Percentiles rank a stretch among this genome's conserved stretches.
phyloP scores from a whole-genome alignment of 2,888 invertebrate species.

The Lithophane semibrunnea region DNA sequence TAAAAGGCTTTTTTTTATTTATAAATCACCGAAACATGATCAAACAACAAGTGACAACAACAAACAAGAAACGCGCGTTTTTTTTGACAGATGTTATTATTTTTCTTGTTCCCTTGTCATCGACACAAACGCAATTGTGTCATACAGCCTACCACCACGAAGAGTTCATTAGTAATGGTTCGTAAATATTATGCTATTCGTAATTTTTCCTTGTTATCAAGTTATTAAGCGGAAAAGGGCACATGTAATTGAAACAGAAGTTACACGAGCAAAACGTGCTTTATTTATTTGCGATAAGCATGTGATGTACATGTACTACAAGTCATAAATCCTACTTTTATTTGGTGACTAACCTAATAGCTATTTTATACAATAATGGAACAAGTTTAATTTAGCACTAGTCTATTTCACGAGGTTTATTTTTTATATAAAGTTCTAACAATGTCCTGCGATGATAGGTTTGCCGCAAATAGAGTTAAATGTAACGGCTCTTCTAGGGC shows the following conservation, averaged over 20 bases:
- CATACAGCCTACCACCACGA: slow-evolving; percentile 27
- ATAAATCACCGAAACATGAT: slow-evolving; percentile 24
- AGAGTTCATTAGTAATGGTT: slow-evolving; percentile 4
- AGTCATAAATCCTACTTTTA: neutral
- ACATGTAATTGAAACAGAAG: slow-evolving; percentile 30
- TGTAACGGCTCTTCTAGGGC: slow-evolving; percentile 75
- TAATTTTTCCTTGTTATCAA: slow-evolving; percentile 47
- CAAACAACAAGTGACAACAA: slow-evolving; percentile 15
- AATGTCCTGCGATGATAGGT: slow-evolving; percentile 76
- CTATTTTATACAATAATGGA: neutral
- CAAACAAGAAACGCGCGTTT: slow-evolving; percentile 44
- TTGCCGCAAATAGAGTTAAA: slow-evolving; percentile 77
- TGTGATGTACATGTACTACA: neutral
- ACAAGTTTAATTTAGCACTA: neutral
- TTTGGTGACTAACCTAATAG: neutral
- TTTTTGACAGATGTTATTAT: slow-evolving; percentile 40
- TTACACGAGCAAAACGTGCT: slow-evolving; percentile 52
- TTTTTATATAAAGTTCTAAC: slow-evolving; percentile 71
- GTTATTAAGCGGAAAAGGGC: neutral
- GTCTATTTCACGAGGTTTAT: neutral
- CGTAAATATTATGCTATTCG: slow-evolving; percentile 11
- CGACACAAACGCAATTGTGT: slow-evolving; percentile 20
- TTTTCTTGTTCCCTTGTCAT: slow-evolving; percentile 9
- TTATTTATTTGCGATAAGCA: slow-evolving; percentile 45
- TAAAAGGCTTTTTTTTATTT: neutral